A percentile compares a stretch with the other conserved stretches of the same genome.
Evolutionary conservation across 2,797 vertebrate genomes (phyloP).

Genomic region (Rhabdophis nuchalis): DNA sequence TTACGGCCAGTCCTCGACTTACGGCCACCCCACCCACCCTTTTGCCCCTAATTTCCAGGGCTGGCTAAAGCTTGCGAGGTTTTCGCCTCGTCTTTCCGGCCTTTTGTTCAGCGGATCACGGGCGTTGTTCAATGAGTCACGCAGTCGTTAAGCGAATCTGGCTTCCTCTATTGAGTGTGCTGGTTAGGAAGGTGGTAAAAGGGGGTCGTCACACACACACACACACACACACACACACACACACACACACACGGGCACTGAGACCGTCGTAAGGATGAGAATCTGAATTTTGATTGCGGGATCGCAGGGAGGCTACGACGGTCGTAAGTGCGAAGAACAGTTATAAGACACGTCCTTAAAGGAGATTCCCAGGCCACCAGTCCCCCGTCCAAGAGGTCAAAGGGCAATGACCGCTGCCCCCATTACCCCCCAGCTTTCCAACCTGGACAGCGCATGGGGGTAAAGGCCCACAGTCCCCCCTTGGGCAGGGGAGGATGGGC

Average conservation of each 20-base stretch:
- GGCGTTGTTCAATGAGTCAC: not conserved
- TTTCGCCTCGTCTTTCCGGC: not conserved
- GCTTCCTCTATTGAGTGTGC: not conserved
- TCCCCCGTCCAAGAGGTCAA: not conserved
- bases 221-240: too few relatives aligned
- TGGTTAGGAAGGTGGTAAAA: not conserved
- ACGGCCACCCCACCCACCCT: not conserved
- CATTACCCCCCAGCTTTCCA: not conserved
- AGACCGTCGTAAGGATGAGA: not conserved
- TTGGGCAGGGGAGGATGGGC: not conserved
- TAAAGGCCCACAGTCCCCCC: not conserved
- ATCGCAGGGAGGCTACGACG: not conserved
- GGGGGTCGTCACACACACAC: not conserved
- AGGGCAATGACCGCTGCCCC: not conserved
- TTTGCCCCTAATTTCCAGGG: not conserved
- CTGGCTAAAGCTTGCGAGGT: accelerated
- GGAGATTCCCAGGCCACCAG: too few relatives aligned
- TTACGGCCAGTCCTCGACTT: not conserved
- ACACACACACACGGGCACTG: too few relatives aligned
- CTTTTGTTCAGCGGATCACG: not conserved
- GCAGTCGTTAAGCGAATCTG: not conserved
- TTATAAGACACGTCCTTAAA: too few relatives aligned
- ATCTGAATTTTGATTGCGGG: accelerated
- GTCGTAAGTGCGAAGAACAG: not conserved
- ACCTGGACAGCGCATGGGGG: not conserved